Base-by-base conservation (phyloP, 2,888 invertebrate species). In the Diloba caeruleocephala region DNA sequence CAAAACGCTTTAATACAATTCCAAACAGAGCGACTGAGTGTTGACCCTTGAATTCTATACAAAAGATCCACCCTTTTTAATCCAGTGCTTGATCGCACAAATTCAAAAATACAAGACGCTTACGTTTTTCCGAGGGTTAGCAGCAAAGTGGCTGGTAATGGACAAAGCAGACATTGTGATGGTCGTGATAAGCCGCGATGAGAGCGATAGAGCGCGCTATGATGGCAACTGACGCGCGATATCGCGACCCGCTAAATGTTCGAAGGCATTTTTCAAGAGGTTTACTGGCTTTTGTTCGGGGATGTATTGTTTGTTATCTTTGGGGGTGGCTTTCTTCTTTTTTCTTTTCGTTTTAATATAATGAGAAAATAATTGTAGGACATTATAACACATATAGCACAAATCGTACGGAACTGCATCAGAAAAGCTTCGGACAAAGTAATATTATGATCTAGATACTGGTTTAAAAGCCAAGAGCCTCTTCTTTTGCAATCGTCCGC, bases 61-160 rank as follows among this genome's bases (percentile, higher is more conserved):
- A 32, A 38, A 49, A 49, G 26, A 46, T 32, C 10, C 29, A 36
- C 26, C 31, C 33, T 31, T 19, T 29, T 5, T 57, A 48, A 60
- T 64, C 44, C 32, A 33, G 9, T 12, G 32, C 29, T 31, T 54
- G 55, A 58, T 28, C 45, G n/a, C 37, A 19, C 49, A 44, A 54
- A 59, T 55, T 44, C 31, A 63, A 55, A 62, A 62, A 58, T 55
- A 69, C 55, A 50, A 73, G 31, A 37, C 34, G 45, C 52, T 59
- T 42, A 44, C 28, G 46, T 15, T 42, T 32, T 49, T 43, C 29
- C 32, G 42, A 55, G 52, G 51, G 50, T 45, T 41, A 25, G 15
- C 43, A 25, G 44, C 60, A 60, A 55, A 70, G 72, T 54, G 53
- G 60, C 56, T 17, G 42, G 33, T 23, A 39, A 56, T 31, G 42